Evolutionary conservation across 2,797 vertebrate species (phyloP), one percentile per base, ranked within the genome.

Genomic region (Periophthalmus magnuspinnatus): DNA sequence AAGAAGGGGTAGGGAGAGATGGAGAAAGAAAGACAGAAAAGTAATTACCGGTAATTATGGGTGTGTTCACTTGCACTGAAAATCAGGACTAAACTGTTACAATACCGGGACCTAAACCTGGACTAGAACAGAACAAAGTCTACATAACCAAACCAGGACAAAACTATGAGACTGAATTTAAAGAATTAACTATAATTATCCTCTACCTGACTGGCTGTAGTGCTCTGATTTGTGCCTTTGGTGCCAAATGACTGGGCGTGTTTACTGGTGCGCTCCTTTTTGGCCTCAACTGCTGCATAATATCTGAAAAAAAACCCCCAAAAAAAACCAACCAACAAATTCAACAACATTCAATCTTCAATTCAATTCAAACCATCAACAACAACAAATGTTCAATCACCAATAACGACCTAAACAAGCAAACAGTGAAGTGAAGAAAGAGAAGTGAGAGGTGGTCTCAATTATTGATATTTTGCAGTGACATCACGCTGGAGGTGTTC

Each of bases 231-330:
- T 0, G 87, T 81, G 28, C 70, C 90, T 79, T 95, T 97, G 0
- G 96, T 80, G n/a, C 96, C 96, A n/a, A 97, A 98, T 0, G 94
- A 95, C 78, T 98, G 96, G 3, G 95, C 93, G 0, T 97, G 95
- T 75, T 96, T 98, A 84, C 96, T 97, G 61, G 93, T 93, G 19
- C 96, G 93, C 41, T 97, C 96, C 81, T 97, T 97, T 83, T 96
- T 98, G 67, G 96, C 92, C 7, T 97, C 95, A 5, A 95, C 88
- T 0, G 96, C 96, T 0, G 95, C 83, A 0, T 96, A 95, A 71
- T 96, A 96, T 70, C 96, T 97, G 80, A 71, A 58, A n/a, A 82
- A 45, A 77, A 64, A n/a, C n/a, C n/a, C n/a, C n/a, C 76, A 36
- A 78, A 13, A 11, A 41, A 41, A 10, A n/a, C n/a, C 28, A 28